phyloP scores from a whole-genome alignment of 37 sponge, comb jelly and placozoan species.

The Ianthella basta region DNA sequence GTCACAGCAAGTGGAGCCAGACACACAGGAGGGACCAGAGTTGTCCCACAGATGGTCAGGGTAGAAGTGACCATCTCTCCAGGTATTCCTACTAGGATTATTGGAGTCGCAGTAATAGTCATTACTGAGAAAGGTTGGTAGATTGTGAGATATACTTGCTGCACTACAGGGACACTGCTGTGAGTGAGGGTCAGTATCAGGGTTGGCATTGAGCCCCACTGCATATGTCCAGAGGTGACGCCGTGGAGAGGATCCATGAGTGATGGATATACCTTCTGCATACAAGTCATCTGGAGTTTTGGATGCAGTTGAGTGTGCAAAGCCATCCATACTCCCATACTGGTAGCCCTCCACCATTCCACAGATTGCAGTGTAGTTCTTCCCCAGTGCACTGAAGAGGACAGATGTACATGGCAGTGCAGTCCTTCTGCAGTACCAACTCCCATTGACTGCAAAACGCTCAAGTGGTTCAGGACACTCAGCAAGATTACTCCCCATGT shows the following conservation, averaged over 20 bases:
- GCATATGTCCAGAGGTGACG: conserved; percentile 8
- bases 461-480: too few species aligned
- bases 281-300: not conserved
- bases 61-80: not conserved
- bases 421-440: too few species aligned
- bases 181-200: too few species aligned
- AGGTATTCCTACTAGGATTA: not conserved
- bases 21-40: conserved; percentile 8
- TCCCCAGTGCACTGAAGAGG: conserved; percentile 9
- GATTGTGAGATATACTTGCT: not conserved
- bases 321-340: conserved; percentile 10
- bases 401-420: not conserved
- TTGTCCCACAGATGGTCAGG: not conserved
- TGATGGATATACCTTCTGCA: conserved; percentile 25
- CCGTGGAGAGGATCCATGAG: not conserved
- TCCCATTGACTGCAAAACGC: too few species aligned
- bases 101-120: conserved; percentile 25
- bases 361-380: conserved; percentile 13
- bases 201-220: not conserved
- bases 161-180: conserved; percentile 6
- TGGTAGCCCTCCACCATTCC: conserved; percentile 20
- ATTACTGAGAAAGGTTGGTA: not conserved
- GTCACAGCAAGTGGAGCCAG: conserved; percentile 6
- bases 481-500: too few species aligned
- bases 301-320: not conserved